Conservation (phyloP, 2,888 invertebrate genomes). For the Liposcelis brunnea region DNA sequence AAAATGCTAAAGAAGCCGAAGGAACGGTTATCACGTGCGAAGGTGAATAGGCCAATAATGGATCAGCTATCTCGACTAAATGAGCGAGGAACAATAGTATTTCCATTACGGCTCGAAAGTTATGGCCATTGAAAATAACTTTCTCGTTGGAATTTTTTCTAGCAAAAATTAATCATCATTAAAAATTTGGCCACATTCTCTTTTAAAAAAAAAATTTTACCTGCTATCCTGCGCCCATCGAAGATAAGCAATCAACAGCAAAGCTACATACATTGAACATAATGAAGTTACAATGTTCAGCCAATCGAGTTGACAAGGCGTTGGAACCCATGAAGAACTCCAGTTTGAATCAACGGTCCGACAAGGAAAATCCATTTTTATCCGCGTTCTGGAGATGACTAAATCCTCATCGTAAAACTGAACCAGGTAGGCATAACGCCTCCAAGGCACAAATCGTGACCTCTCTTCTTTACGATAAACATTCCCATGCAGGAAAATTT, state of each 20-base stretch:
- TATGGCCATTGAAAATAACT: constrained; percentile 14
- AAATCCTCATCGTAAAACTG: too few relatives aligned
- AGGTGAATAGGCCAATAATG: constrained; percentile 5
- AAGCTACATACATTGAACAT: neutral
- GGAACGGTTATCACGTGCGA: constrained; percentile 13
- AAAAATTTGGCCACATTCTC: too few relatives aligned
- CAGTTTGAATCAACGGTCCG: neutral
- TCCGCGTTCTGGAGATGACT: too few relatives aligned
- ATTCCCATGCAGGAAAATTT: too few relatives aligned
- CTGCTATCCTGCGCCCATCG: neutral
- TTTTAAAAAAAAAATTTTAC: neutral
- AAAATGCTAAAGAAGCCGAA: constrained; percentile 12
- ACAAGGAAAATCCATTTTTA: neutral
- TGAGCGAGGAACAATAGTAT: constrained; percentile 17
- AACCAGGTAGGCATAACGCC: too few relatives aligned
- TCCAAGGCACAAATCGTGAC: too few relatives aligned
- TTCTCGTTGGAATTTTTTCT: neutral
- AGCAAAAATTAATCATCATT: neutral
- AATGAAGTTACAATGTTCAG: neutral
- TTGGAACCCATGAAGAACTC: neutral
- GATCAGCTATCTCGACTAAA: constrained; percentile 16
- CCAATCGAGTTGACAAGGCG: neutral
- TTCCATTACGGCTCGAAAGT: constrained; percentile 16
- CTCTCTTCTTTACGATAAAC: too few relatives aligned
- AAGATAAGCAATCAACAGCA: neutral